These are phyloP conservation scores for Stomorhina lunata DNA, from an alignment of 2,888 invertebrate genomes.

Conservation along the genomic window DNA sequence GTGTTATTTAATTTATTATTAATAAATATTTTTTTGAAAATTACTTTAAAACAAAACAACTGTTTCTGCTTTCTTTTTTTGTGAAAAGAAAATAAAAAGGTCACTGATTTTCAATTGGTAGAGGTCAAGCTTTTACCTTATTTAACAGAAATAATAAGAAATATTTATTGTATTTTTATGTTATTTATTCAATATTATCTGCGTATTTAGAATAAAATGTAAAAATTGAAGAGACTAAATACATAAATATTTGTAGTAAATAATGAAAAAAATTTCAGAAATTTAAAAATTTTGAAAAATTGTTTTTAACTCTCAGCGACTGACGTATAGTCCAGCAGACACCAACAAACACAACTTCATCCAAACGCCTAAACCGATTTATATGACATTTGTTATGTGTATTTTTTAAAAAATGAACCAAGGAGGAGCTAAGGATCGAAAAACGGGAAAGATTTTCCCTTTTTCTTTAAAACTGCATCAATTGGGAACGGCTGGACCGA, in stretches of 20 bases:
- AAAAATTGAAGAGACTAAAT: slow-evolving; percentile 17
- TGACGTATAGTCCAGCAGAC: too few relatives aligned
- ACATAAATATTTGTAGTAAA: background rate
- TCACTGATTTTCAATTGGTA: slow-evolving; percentile 69
- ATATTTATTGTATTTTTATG: slow-evolving; percentile 22
- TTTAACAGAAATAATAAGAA: slow-evolving; percentile 55
- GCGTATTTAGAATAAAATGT: background rate
- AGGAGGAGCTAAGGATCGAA: too few relatives aligned
- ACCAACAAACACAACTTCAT: too few relatives aligned
- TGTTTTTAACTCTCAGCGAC: too few relatives aligned
- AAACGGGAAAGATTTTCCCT: too few relatives aligned
- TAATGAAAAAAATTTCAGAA: too few relatives aligned
- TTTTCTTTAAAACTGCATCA: too few relatives aligned
- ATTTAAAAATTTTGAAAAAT: too few relatives aligned
- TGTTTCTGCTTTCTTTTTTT: slow-evolving; percentile 19
- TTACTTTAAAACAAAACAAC: slow-evolving; percentile 56
- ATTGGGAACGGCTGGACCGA: too few relatives aligned
- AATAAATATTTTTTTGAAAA: slow-evolving; percentile 49
- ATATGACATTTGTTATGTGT: too few relatives aligned
- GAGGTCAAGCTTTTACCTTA: slow-evolving; percentile 74
- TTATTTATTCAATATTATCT: slow-evolving; percentile 3
- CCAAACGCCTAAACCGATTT: too few relatives aligned
- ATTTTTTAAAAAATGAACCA: too few relatives aligned
- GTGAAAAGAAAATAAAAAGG: slow-evolving; percentile 58
- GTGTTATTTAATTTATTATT: slow-evolving; percentile 34